Conservation (phyloP, 2,113 vertebrate species). For the Acrocephalus kingi region DNA sequence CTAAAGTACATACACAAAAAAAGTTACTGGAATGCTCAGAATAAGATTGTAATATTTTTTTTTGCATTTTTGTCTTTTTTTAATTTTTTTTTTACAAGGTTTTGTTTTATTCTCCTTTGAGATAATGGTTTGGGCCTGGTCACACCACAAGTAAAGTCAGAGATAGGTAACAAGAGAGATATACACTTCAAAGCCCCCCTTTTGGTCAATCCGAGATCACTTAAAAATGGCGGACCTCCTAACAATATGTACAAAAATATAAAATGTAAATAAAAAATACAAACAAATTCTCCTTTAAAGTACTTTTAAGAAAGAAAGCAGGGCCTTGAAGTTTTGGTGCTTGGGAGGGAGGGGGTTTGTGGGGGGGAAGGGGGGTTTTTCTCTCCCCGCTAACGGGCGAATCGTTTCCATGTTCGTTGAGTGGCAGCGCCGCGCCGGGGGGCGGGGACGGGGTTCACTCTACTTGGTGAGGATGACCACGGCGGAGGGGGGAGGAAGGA, state of each 20-base stretch:
- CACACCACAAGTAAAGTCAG: constrained; percentile 89
- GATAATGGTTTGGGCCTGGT: constrained; percentile 85
- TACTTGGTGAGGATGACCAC: constrained; percentile 85
- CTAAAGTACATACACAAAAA: constrained; percentile 86
- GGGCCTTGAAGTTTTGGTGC: constrained; percentile 83
- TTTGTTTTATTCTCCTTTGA: constrained; percentile 80
- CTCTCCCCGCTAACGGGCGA: not conserved
- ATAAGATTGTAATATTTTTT: constrained; percentile 80
- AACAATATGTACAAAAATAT: constrained; percentile 99
- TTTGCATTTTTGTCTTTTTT: constrained; percentile 75
- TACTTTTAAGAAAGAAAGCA: constrained; percentile 86
- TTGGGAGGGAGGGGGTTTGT: not conserved
- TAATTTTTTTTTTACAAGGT: constrained; percentile 77
- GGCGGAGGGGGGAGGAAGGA: constrained; percentile 55
- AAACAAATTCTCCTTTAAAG: constrained; percentile 89
- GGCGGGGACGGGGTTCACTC: constrained; percentile 16
- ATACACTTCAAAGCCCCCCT: constrained; percentile 85
- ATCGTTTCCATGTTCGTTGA: constrained; percentile 15
- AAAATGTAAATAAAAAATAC: constrained; percentile 99
- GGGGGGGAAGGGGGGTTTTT: not conserved
- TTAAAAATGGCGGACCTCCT: constrained; percentile 85
- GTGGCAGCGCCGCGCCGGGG: constrained; percentile 48
- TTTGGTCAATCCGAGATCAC: constrained; percentile 89
- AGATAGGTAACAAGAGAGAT: constrained; percentile 76
- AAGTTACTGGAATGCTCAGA: constrained; percentile 96